Conservation (phyloP, 2,888 invertebrate species). For the Dasysyrphus tricinctus region DNA sequence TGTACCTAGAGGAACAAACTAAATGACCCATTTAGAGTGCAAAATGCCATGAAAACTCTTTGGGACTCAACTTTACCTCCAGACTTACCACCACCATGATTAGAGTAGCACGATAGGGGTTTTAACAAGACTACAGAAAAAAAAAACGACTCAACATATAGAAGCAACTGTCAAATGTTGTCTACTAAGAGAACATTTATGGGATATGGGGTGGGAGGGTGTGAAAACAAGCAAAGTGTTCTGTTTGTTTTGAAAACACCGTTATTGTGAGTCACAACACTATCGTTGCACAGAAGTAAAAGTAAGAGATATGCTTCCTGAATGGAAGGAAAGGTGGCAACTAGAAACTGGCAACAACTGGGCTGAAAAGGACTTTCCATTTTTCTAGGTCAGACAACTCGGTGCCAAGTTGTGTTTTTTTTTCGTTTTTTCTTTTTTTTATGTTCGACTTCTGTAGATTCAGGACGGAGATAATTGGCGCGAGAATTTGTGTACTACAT, state of each 20-base stretch:
- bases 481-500: not conserved
- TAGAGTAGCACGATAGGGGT: slow-evolving; percentile 38
- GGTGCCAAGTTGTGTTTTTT: slow-evolving; percentile 55
- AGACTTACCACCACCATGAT: slow-evolving; percentile 15
- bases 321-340: slow-evolving; percentile 10
- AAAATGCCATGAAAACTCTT: slow-evolving; percentile 33
- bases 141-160: not conserved
- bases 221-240: not conserved
- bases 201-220: not conserved
- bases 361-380: slow-evolving; percentile 29
- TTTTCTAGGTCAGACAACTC: slow-evolving; percentile 66
- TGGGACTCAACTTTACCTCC: slow-evolving; percentile 10
- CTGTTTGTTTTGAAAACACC: slow-evolving; percentile 48
- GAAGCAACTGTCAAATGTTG: slow-evolving; percentile 46
- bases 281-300: slow-evolving; percentile 30
- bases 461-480: slow-evolving; percentile 45
- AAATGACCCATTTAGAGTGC: slow-evolving; percentile 39
- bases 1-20: slow-evolving; percentile 17
- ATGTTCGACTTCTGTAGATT: slow-evolving; percentile 5
- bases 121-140: not conserved
- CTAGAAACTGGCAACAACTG: not conserved
- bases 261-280: slow-evolving; percentile 54
- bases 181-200: slow-evolving; percentile 38
- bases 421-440: slow-evolving; percentile 13
- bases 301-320: slow-evolving; percentile 24